Evolutionary conservation across 2,113 vertebrate species (phyloP), one percentile per base, ranked within the genome.

Genomic region (Spermophilus dauricus): DNA sequence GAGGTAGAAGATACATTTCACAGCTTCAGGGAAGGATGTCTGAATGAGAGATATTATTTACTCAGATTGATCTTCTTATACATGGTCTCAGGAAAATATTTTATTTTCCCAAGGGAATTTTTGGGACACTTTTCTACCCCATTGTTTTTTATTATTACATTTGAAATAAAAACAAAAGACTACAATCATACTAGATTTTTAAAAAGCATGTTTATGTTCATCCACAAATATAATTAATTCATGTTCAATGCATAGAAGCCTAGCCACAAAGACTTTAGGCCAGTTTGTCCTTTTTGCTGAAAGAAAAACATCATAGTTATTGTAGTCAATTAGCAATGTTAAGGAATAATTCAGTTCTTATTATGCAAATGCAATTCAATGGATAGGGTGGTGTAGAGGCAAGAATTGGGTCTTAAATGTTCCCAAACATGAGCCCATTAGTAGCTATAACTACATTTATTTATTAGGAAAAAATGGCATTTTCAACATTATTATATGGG

Each of bases 121-220:
- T 53, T 20, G 61, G 86, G 28, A 94, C 4, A 92, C 4, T 82
- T 95, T 96, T 94, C 51, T 77, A 86, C 83, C 37, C 28, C 32
- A 67, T 10, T 92, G 24, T 37, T 97, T 45, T 37, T 82, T 63
- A 10, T 28, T 24, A 91, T 67, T 73, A 39, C 65, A 77, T 39
- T 87, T 89, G 56, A 92, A 95, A 85, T 63, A 53, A 88, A 96
- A 56, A 88, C 77, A 81, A 61, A 81, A 65, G 56, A 80, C 53
- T 51, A 63, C 45, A 87, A 90, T 56, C 53, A 77, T 30, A 90
- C 20, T 22, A 92, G 28, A 84, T 93, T 73, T 83, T 76, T 81
- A 53, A 56, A 37, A 53, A 53, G 30, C 70, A 84, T 75, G 51
- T 63, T 91, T 84, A 61, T 88, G 56, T 69, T 95, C 51, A 95